phyloP scores from a whole-genome alignment of 92 coral and sea anemone genomes.

The Montipora capitata region DNA sequence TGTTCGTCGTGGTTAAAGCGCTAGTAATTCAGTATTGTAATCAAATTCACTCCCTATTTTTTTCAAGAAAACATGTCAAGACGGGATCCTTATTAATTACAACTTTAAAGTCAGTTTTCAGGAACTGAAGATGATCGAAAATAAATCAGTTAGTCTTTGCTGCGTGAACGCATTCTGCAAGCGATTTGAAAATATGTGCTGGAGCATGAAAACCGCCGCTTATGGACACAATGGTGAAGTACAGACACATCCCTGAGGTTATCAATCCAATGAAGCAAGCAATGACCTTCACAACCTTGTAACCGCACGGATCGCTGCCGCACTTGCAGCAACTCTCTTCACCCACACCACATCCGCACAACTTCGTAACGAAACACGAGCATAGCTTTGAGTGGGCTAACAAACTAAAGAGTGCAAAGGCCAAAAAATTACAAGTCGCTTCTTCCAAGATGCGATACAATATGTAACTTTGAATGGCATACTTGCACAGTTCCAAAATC shows the following conservation, averaged over 20 bases:
- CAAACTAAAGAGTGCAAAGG: neutral
- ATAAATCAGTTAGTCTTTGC: neutral
- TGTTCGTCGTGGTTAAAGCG: no score
- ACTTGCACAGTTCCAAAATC: neutral
- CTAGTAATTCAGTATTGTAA: no score
- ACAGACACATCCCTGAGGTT: no score
- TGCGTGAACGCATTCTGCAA: neutral
- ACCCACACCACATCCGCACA: neutral
- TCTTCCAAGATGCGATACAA: neutral
- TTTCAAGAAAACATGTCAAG: no score
- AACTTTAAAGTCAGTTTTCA: no score
- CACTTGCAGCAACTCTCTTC: neutral
- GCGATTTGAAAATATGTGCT: neutral
- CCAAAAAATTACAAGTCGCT: neutral
- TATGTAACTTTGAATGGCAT: neutral
- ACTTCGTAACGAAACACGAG: no score
- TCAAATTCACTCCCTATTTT: no score
- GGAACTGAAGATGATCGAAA: neutral
- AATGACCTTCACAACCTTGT: neutral
- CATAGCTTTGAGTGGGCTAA: neutral
- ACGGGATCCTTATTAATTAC: no score
- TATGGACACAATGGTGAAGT: neutral
- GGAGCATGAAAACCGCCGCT: neutral
- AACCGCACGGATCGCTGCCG: neutral
- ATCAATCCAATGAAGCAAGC: neutral